Evolutionary conservation across 2,113 vertebrate genomes (phyloP).

Genomic region (Hyperopisus bebe): DNA sequence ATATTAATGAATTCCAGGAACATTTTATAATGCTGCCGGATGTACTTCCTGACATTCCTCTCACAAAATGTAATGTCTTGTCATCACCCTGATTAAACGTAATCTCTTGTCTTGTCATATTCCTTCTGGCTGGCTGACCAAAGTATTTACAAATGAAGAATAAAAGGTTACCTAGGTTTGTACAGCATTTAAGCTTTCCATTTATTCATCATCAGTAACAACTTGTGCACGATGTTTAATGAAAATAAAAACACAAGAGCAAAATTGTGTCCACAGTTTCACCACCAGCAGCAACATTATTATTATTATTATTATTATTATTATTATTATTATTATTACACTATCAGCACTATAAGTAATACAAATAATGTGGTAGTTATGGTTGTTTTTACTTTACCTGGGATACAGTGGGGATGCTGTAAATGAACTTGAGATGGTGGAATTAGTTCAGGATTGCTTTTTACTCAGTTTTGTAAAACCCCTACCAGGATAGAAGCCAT

Average conservation of each 20-base stretch:
- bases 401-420: too few species aligned
- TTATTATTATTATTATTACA: neutral
- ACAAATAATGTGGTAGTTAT: too few species aligned
- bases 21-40: neutral
- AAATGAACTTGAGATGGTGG: too few species aligned
- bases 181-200: neutral
- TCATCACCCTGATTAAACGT: neutral
- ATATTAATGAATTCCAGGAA: neutral
- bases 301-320: too few species aligned
- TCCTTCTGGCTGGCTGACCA: neutral
- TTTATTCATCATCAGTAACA: neutral
- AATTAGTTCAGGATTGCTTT: too few species aligned
- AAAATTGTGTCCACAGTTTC: neutral
- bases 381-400: too few species aligned
- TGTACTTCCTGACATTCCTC: neutral
- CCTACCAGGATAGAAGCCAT: too few species aligned
- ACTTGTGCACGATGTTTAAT: neutral
- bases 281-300: neutral
- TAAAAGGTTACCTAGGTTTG: neutral
- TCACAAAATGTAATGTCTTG: neutral
- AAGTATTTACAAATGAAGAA: neutral
- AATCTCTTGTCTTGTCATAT: neutral
- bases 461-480: too few species aligned
- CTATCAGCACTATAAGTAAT: too few species aligned
- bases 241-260: neutral